Conservation (phyloP, 2,888 invertebrate species). For the Hypercompe scribonia region DNA sequence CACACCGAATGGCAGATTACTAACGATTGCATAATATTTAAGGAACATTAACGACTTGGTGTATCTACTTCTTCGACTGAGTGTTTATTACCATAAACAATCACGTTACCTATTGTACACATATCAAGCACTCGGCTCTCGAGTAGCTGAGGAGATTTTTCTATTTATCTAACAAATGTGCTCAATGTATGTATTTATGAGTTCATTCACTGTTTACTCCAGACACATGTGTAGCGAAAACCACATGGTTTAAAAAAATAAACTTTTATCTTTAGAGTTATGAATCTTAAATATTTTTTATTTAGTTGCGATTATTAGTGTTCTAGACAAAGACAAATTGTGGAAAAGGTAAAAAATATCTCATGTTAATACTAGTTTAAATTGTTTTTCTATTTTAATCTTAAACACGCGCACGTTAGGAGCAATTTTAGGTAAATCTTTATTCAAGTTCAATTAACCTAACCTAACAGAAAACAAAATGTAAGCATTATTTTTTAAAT, state of each 20-base stretch:
- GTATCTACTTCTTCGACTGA: neutral
- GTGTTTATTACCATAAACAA: neutral
- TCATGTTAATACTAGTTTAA: too few species aligned
- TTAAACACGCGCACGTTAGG: neutral
- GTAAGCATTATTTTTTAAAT: neutral
- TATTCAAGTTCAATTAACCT: too few species aligned
- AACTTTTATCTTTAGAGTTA: neutral
- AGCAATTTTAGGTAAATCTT: neutral
- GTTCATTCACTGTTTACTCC: neutral
- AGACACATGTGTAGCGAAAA: neutral
- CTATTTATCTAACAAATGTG: neutral
- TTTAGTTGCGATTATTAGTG: neutral
- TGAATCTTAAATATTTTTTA: neutral
- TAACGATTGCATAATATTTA: neutral
- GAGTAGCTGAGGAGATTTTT: neutral
- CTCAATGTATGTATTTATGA: neutral
- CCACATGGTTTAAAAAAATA: neutral
- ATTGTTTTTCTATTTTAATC: too few species aligned
- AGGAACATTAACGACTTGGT: neutral
- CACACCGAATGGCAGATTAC: neutral
- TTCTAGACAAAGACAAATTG: neutral
- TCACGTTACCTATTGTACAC: neutral
- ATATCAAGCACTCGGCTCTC: neutral
- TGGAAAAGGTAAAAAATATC: neutral
- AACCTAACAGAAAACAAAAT: too few species aligned